These are phyloP conservation scores for Limosa lapponica DNA, from an alignment of 2,797 vertebrate species.

Conservation along the genomic window DNA sequence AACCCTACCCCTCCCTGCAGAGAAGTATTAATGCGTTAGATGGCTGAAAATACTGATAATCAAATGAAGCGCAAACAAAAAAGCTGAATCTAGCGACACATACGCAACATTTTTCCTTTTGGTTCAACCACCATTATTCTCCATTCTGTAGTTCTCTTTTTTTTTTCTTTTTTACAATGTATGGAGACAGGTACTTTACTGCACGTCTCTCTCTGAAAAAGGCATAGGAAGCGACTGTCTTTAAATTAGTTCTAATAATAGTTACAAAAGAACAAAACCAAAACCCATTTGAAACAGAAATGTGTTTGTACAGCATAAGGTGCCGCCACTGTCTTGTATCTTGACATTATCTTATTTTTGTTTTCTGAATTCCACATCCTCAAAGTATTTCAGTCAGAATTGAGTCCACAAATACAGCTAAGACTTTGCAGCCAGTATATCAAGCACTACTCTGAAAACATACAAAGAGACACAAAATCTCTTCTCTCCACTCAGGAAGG, in stretches of 20 bases:
- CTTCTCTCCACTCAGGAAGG: neutral
- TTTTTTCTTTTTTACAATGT: neutral
- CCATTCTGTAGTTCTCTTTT: neutral
- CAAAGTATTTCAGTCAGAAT: neutral
- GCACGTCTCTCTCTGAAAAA: neutral
- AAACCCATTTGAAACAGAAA: slow-evolving; percentile 32
- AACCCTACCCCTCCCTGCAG: slow-evolving; percentile 52
- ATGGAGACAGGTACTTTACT: neutral
- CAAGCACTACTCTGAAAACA: neutral
- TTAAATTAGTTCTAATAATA: slow-evolving; percentile 51
- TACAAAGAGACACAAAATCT: neutral
- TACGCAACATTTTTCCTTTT: neutral
- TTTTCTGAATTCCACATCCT: neutral
- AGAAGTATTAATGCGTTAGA: slow-evolving; percentile 18
- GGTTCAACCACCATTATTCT: slow-evolving; percentile 19
- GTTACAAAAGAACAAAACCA: slow-evolving; percentile 41
- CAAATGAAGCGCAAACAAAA: slow-evolving; percentile 54
- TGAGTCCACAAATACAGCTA: neutral
- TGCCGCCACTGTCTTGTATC: neutral
- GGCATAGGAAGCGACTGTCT: neutral
- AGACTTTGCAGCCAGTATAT: neutral
- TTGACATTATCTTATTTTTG: neutral
- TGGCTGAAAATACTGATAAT: slow-evolving; percentile 44
- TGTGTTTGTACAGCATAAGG: neutral
- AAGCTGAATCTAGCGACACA: neutral